Percentiles rank a stretch among this genome's conserved stretches.
Conservation (phyloP, 2,797 vertebrate species). For the Coilia nasus region DNA sequence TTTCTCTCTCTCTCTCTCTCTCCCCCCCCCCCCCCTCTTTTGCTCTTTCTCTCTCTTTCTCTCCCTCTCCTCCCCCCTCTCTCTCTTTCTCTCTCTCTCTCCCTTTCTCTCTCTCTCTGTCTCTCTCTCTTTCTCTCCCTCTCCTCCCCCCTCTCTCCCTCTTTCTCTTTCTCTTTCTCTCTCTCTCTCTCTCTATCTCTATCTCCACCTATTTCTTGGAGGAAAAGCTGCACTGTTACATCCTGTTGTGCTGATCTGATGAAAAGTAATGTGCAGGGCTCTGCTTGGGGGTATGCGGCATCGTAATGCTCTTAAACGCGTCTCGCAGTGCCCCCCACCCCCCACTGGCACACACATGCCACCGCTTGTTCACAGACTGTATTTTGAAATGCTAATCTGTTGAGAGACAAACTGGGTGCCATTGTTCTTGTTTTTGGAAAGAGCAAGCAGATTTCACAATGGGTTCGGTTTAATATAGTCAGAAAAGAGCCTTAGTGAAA, state of each 20-base stretch:
- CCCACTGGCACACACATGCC: slow-evolving; percentile 32
- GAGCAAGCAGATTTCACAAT: slow-evolving; percentile 5
- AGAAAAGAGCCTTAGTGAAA: slow-evolving; percentile 35
- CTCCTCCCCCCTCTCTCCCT: not conserved
- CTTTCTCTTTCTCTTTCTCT: not conserved
- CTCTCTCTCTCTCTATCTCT: not conserved
- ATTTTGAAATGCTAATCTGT: slow-evolving; percentile 39
- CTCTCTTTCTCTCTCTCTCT: not conserved
- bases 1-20: not conserved
- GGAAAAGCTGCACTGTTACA: not conserved
- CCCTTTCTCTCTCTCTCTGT: not conserved
- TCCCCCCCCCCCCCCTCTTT: not conserved
- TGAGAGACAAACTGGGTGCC: slow-evolving; percentile 22
- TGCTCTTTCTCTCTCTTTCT: slow-evolving; percentile 27
- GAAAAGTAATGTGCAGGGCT: not conserved
- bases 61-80: not conserved
- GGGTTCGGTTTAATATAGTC: slow-evolving; percentile 21
- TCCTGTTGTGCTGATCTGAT: slow-evolving; percentile 13
- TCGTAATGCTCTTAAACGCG: slow-evolving; percentile 36
- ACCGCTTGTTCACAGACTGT: slow-evolving; percentile 32
- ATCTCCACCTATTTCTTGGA: not conserved
- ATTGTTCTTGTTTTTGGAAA: slow-evolving; percentile 40
- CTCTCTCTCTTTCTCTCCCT: not conserved
- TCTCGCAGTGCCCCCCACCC: not conserved
- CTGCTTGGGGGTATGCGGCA: slow-evolving; percentile 23